Conservation (phyloP, 2,113 vertebrate species). For the Brachyhypopomus gauderio region DNA sequence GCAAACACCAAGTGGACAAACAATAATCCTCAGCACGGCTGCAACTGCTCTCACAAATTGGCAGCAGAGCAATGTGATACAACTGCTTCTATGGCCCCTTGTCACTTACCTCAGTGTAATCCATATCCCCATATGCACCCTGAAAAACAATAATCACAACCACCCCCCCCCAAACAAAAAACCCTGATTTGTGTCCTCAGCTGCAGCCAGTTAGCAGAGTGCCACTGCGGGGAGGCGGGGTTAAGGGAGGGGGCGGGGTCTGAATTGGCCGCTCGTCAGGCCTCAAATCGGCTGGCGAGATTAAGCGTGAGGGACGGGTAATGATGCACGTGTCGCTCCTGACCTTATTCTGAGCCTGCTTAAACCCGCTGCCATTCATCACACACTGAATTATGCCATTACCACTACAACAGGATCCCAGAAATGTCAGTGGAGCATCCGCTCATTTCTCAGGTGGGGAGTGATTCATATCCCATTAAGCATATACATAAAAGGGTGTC, state of each 20-base stretch:
- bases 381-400: slow-evolving; percentile 67
- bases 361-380: slow-evolving; percentile 66
- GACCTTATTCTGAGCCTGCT: slow-evolving; percentile 68
- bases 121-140: slow-evolving; percentile 22
- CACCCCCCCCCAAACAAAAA: no score
- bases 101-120: background rate
- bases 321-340: slow-evolving; percentile 64
- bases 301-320: slow-evolving; percentile 63
- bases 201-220: slow-evolving; percentile 31
- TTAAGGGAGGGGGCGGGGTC: slow-evolving; percentile 27
- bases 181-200: slow-evolving; percentile 4
- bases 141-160: background rate
- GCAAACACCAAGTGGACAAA: background rate
- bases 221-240: background rate
- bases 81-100: background rate
- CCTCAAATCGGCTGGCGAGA: slow-evolving; percentile 57
- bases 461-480: slow-evolving; percentile 74
- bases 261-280: slow-evolving; percentile 54
- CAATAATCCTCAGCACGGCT: slow-evolving; percentile 1
- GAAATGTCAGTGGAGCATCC: slow-evolving; percentile 73
- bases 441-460: slow-evolving; percentile 72
- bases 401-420: slow-evolving; percentile 64
- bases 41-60: slow-evolving; percentile 24
- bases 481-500: slow-evolving; percentile 68
- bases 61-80: background rate